Conservation (phyloP, 2,888 invertebrate genomes). For the Agrotis puta region DNA sequence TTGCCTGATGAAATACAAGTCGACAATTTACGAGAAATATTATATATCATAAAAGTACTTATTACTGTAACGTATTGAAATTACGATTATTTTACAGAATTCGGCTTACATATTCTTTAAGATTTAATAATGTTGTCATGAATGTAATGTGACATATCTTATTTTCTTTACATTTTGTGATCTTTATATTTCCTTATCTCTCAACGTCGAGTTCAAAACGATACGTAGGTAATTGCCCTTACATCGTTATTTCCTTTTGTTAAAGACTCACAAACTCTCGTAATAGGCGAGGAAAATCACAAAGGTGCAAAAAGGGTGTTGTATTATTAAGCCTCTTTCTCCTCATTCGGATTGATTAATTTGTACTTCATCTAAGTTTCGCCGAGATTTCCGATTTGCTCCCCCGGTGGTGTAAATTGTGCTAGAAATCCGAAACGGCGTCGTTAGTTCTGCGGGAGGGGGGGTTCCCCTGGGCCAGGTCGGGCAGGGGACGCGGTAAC, state of each 20-base stretch:
- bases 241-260: constrained; percentile 27
- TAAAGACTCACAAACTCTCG: constrained; percentile 39
- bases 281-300: constrained; percentile 45
- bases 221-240: constrained; percentile 10
- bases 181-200: constrained; percentile 16
- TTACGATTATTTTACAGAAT: background rate
- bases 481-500: constrained; percentile 83
- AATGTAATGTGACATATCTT: background rate
- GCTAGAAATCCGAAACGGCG: constrained; percentile 88
- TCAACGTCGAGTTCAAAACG: constrained; percentile 1
- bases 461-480: constrained; percentile 85
- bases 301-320: constrained; percentile 71
- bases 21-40: constrained; percentile 59
- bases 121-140: constrained; percentile 16
- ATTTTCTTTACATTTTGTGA: constrained; percentile 10
- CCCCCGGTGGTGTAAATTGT: constrained; percentile 86
- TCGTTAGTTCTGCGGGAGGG: constrained; percentile 86
- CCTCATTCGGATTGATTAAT: constrained; percentile 81
- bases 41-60: constrained; percentile 16
- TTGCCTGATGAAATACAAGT: constrained; percentile 77
- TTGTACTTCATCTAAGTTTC: constrained; percentile 81
- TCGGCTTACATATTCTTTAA: background rate
- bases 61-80: constrained; percentile 9
- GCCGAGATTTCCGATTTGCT: constrained; percentile 82
- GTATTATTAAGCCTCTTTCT: constrained; percentile 75